These are phyloP conservation scores for Pangasius larnaudii DNA, from an alignment of 2,797 vertebrate genomes.

Conservation along the genomic window DNA sequence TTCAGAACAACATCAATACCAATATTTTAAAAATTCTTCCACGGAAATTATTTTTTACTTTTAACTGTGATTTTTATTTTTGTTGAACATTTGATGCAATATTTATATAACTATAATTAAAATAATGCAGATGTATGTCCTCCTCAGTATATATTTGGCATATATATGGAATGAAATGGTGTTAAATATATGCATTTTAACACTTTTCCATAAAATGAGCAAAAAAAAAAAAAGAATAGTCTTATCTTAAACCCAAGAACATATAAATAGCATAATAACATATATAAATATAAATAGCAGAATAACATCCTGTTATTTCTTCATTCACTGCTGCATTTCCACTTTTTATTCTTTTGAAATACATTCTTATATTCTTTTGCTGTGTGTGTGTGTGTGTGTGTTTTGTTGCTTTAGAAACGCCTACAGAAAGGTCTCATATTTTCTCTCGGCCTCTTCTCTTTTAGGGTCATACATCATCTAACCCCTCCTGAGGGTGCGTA, in stretches of 20 bases:
- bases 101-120: background rate
- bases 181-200: background rate
- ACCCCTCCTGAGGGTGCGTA: constrained; percentile 62
- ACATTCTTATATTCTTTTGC: constrained; percentile 8
- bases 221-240: background rate
- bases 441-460: constrained; percentile 47
- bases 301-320: background rate
- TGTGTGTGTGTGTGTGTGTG: constrained; percentile 10
- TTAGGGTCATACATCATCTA: constrained; percentile 67
- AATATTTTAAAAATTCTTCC: background rate
- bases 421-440: constrained; percentile 64
- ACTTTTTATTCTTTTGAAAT: background rate
- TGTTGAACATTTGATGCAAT: background rate
- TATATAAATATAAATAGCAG: background rate
- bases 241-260: background rate
- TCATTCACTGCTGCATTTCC: background rate
- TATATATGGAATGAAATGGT: background rate
- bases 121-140: background rate
- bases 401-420: constrained; percentile 42
- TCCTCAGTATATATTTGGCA: background rate
- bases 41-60: background rate
- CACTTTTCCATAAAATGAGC: background rate
- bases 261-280: background rate
- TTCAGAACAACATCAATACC: background rate
- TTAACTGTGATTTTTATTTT: background rate